These are phyloP conservation scores for Eupeodes corollae DNA, from an alignment of 1,140 invertebrate species.

Conservation along the genomic window DNA sequence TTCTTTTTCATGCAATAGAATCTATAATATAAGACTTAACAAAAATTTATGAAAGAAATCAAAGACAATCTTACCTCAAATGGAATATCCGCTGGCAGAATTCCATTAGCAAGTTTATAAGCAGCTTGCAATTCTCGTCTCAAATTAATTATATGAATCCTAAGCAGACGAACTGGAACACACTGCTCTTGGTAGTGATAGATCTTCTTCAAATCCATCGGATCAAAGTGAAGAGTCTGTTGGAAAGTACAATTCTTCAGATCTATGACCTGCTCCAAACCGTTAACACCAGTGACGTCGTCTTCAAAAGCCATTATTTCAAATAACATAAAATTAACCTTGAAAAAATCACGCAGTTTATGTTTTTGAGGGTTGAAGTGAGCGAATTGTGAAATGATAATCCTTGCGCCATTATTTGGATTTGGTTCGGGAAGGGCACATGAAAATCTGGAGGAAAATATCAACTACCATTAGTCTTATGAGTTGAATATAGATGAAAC, in stretches of 20 bases:
- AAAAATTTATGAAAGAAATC: not conserved
- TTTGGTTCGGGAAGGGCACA: not conserved
- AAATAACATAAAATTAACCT: constrained; percentile 20
- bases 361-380: constrained; percentile 25
- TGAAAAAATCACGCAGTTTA: constrained; percentile 24
- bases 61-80: constrained; percentile 33
- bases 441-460: constrained; percentile 14
- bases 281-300: constrained; percentile 19
- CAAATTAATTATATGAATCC: constrained; percentile 29
- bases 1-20: constrained; percentile 38
- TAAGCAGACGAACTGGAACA: constrained; percentile 19
- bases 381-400: constrained; percentile 25
- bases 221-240: constrained; percentile 29
- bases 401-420: constrained; percentile 11
- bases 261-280: constrained; percentile 21
- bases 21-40: constrained; percentile 21
- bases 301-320: constrained; percentile 26
- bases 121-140: constrained; percentile 39
- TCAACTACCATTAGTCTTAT: constrained; percentile 10
- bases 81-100: constrained; percentile 41
- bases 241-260: constrained; percentile 22
- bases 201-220: constrained; percentile 21
- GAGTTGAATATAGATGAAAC: not conserved
- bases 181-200: constrained; percentile 22
- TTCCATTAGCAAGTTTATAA: constrained; percentile 39